Conservation (phyloP, 2,888 invertebrate species). For the Eulithis prunata region DNA sequence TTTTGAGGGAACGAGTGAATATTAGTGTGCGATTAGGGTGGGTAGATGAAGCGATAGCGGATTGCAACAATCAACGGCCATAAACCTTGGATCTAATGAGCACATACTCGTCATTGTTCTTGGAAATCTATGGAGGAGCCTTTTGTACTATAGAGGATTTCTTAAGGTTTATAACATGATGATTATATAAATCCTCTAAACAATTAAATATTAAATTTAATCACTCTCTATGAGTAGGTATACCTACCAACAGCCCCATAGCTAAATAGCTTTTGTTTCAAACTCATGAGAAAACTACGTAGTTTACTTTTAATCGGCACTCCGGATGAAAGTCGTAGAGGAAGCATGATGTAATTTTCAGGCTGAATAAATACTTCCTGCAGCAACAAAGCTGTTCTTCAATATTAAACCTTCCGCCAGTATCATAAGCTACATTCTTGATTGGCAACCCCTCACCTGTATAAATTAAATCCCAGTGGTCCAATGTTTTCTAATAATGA, state of each 20-base stretch:
- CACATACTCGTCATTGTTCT: too few relatives aligned
- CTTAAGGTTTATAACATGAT: too few relatives aligned
- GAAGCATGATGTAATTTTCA: constrained; percentile 23
- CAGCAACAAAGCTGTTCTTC: background rate
- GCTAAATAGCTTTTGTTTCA: background rate
- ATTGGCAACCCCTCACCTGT: constrained; percentile 10
- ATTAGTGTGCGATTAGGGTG: background rate
- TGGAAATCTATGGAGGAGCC: too few relatives aligned
- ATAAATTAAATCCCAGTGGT: constrained; percentile 40
- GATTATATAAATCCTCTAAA: too few relatives aligned
- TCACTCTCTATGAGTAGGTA: too few relatives aligned
- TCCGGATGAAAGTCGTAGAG: constrained; percentile 10
- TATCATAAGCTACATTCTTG: constrained; percentile 15
- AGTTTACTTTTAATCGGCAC: constrained; percentile 4
- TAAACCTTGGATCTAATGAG: too few relatives aligned
- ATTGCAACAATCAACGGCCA: too few relatives aligned
- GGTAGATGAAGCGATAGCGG: background rate
- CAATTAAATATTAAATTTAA: too few relatives aligned
- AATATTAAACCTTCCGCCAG: constrained; percentile 10
- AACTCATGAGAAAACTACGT: constrained; percentile 7
- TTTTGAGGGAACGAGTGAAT: constrained; percentile 31
- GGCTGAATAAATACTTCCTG: constrained; percentile 18
- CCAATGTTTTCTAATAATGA: constrained; percentile 58
- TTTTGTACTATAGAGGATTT: too few relatives aligned
- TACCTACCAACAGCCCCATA: background rate